A percentile compares a stretch with the other conserved stretches of the same genome.
phyloP scores from a whole-genome alignment of 2,797 vertebrate genomes.

The Gadopsis marmoratus region DNA sequence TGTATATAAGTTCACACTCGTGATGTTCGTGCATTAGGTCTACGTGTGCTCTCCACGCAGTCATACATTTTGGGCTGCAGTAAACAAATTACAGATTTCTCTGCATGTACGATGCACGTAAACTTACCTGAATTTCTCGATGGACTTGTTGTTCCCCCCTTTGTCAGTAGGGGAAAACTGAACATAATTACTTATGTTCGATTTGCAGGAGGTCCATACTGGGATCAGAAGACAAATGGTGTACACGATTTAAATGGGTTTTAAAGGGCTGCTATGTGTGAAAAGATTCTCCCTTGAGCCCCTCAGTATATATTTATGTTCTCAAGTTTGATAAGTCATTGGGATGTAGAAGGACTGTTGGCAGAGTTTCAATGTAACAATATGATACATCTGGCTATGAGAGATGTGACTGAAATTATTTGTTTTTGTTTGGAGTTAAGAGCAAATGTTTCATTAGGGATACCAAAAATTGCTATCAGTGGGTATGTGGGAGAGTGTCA shows the following conservation, averaged over 20 bases:
- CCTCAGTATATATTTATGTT: neutral
- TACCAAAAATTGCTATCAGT: neutral
- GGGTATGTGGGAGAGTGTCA: neutral
- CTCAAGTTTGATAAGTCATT: neutral
- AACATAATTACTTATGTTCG: neutral
- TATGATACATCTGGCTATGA: neutral
- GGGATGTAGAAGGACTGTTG: neutral
- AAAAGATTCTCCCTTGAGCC: neutral
- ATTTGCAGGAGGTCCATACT: neutral
- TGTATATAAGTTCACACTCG: neutral
- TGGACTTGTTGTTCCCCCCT: too few species aligned
- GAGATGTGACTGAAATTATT: neutral
- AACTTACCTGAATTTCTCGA: too few species aligned
- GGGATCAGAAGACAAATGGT: neutral
- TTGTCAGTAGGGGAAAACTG: too few species aligned
- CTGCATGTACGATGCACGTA: too few species aligned
- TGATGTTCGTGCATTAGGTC: neutral
- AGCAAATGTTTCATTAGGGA: neutral
- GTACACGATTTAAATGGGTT: neutral
- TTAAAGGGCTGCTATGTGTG: neutral
- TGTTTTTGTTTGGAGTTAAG: neutral
- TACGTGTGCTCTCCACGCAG: too few species aligned
- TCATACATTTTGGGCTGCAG: too few species aligned
- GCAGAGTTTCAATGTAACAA: neutral
- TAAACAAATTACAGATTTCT: too few species aligned